Percentiles rank a stretch among this genome's conserved stretches.
Evolutionary conservation across 2,797 vertebrate species (phyloP).

Genomic region (Nannoperca australis): DNA sequence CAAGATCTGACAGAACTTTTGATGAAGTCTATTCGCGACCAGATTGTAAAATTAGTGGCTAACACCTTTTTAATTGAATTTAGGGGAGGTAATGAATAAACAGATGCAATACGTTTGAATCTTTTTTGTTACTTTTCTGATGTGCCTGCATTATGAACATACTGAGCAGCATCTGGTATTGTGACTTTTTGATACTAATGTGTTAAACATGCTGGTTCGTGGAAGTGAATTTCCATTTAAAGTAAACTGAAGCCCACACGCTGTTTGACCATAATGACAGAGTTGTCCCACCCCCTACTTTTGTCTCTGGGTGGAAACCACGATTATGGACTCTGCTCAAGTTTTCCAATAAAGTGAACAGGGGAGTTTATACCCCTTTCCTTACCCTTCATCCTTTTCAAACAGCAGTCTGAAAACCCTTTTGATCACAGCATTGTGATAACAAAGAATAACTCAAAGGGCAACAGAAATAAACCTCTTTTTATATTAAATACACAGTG

Average conservation of each 20-base stretch:
- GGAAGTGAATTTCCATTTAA: slow-evolving; percentile 67
- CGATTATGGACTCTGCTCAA: slow-evolving; percentile 61
- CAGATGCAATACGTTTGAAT: slow-evolving; percentile 10
- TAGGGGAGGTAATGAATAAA: slow-evolving; percentile 24
- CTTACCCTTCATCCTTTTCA: slow-evolving; percentile 51
- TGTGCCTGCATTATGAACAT: slow-evolving; percentile 20
- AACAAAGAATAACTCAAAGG: slow-evolving; percentile 35
- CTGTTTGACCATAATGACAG: slow-evolving; percentile 77
- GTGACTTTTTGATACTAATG: slow-evolving; percentile 54
- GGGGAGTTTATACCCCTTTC: slow-evolving; percentile 66
- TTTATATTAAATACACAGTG: neutral
- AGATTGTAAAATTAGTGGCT: slow-evolving; percentile 26
- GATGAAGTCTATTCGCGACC: slow-evolving; percentile 54
- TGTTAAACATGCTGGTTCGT: slow-evolving; percentile 67
- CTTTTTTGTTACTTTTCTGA: slow-evolving; percentile 20
- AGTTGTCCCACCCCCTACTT: slow-evolving; percentile 56
- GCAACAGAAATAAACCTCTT: no score
- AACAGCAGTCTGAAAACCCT: slow-evolving; percentile 45
- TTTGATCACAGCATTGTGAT: slow-evolving; percentile 58
- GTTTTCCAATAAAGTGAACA: slow-evolving; percentile 73
- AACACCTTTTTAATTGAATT: slow-evolving; percentile 24
- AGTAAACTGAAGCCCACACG: slow-evolving; percentile 67
- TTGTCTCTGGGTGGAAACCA: slow-evolving; percentile 61
- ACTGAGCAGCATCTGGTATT: slow-evolving; percentile 53
- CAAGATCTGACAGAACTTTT: slow-evolving; percentile 51